phyloP scores from a whole-genome alignment of 30 jellyfish, hydroid and myxozoan genomes.

The Sanderia malayensis region DNA sequence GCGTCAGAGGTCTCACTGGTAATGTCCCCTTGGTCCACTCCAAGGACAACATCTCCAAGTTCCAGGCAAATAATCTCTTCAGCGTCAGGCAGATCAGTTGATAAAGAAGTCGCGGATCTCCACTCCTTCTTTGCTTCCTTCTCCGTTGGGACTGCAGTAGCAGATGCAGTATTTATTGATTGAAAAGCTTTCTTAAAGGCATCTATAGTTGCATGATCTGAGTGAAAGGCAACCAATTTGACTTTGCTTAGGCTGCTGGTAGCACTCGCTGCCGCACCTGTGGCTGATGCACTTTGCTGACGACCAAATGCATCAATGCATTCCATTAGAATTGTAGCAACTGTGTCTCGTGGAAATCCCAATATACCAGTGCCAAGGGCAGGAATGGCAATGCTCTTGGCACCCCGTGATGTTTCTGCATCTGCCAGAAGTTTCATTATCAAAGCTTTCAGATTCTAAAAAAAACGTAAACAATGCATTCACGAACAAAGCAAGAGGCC shows the following conservation, averaged over 20 bases:
- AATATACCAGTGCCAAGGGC: slow-evolving; percentile 53
- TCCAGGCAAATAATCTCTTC: not conserved
- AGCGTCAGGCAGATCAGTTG: not conserved
- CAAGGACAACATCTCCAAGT: slow-evolving; percentile 27
- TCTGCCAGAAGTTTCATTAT: slow-evolving; percentile 7
- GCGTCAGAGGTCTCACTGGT: slow-evolving; percentile 45
- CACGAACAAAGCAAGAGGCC: not conserved
- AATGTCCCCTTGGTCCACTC: slow-evolving; percentile 27
- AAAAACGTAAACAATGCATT: not conserved
- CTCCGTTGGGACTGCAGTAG: too few relatives aligned
- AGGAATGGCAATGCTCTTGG: slow-evolving; percentile 34
- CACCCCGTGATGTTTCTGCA: slow-evolving; percentile 1
- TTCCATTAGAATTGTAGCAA: slow-evolving; percentile 24
- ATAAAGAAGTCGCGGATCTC: slow-evolving; percentile 13
- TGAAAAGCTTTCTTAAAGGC: slow-evolving; percentile 13
- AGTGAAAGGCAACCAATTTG: slow-evolving; percentile 31
- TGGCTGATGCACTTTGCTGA: not conserved
- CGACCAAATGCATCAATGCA: slow-evolving; percentile 7
- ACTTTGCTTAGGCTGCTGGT: slow-evolving; percentile 13
- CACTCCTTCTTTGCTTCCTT: not conserved
- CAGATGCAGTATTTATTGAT: not conserved
- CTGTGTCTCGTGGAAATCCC: slow-evolving; percentile 37
- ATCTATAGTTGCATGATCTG: slow-evolving; percentile 12
- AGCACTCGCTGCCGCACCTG: too few relatives aligned
- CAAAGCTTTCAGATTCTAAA: slow-evolving; percentile 8